Evolutionary conservation across 2,113 vertebrate species (phyloP).

Genomic region (Campylomormyrus tamandua): DNA sequence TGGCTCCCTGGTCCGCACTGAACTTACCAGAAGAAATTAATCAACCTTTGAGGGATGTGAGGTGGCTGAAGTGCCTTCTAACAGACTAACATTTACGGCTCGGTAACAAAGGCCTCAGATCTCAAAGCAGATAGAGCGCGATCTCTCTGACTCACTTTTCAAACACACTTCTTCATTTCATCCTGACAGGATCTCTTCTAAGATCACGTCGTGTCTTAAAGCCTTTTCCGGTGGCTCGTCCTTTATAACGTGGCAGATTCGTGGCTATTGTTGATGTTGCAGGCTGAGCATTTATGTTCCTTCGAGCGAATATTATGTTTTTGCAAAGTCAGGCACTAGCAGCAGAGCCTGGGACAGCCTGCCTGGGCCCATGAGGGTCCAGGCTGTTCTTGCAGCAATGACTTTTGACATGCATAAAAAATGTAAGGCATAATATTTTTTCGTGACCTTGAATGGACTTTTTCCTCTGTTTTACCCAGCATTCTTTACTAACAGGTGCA

Average conservation of each 20-base stretch:
- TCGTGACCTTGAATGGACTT: background rate
- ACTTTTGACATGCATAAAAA: background rate
- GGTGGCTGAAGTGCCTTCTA: background rate
- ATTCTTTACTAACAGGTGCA: conserved; percentile 4
- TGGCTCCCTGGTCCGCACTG: background rate
- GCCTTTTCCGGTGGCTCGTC: background rate
- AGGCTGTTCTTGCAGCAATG: background rate
- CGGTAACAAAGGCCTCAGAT: background rate
- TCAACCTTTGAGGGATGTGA: background rate
- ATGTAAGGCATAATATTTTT: background rate
- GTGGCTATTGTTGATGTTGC: background rate
- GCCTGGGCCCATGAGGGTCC: background rate
- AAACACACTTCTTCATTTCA: background rate
- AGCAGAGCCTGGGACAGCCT: background rate
- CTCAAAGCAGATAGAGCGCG: background rate
- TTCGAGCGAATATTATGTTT: background rate
- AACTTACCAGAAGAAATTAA: background rate
- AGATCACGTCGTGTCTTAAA: background rate
- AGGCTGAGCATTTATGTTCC: background rate
- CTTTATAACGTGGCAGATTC: background rate
- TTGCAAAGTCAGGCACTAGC: background rate
- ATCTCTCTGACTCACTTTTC: conserved; percentile 1
- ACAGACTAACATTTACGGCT: background rate
- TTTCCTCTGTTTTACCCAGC: background rate
- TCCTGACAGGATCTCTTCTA: background rate